Evolutionary conservation across 2,797 vertebrate species (phyloP), one percentile per base, ranked within the genome.

Genomic region (Melanotaenia trifasciata): DNA sequence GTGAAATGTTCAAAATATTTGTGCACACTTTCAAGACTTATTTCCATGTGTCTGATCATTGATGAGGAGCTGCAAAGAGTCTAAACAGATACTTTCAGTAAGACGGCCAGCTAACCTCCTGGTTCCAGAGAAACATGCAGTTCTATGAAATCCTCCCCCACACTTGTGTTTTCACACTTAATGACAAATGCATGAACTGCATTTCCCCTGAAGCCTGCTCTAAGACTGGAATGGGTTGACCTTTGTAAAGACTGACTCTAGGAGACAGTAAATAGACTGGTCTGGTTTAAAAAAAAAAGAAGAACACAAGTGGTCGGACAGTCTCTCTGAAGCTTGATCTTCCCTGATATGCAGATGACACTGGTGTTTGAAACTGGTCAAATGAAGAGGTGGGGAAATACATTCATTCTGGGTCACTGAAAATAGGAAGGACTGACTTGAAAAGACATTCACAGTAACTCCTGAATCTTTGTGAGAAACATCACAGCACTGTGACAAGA

Each of bases 91-190:
- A 10, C 43, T 90, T 86, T 87, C 87, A 47, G 84, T 71, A 79
- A 87, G 72, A 20, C 64, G 57, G 40, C 5, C 45, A 67, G 79
- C 81, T 90, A 79, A 89, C 83, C 85, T 90, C 80, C 76, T 75
- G 67, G 77, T 90, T 91, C 86, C 85, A 89, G 70, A 89, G 87
- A 90, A 90, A 85, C 67, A 69, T 66, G 51, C 64, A 76, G 12
- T 92, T 92, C 89, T 90, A 64, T 90, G 90, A 91, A 93, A 87
- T 86, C 85, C 90, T 87, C 92, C 88, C 87, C 79, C 91, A 75
- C 84, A 76, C 78, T 89, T 72, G n/a, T 81, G 89, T 87, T 92
- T 91, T 92, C 87, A 83, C 90, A 87, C 90, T 85, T 93, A 91
- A 92, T 92, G 83, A 77, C 81, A 88, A 76, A 87, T 82, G 67